These are phyloP conservation scores for Amphipyra tragopoginis DNA, from an alignment of 2,888 invertebrate species.

Conservation along the genomic window DNA sequence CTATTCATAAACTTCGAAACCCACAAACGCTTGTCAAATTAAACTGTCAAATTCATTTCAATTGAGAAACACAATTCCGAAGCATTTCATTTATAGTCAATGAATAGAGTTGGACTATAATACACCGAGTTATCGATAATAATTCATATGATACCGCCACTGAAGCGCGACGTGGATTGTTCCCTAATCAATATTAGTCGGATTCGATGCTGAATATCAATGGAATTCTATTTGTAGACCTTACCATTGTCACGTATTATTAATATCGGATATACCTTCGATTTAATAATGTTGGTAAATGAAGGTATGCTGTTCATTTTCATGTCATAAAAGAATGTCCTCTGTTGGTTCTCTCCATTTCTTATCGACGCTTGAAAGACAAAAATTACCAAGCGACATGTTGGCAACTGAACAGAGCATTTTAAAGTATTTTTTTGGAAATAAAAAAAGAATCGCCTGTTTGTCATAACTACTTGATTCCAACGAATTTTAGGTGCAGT, in stretches of 20 bases:
- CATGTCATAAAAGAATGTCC: no score
- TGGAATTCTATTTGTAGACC: constrained; percentile 35
- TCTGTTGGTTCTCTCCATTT: no score
- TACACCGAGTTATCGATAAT: constrained; percentile 29
- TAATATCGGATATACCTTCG: constrained; percentile 6
- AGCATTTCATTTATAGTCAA: constrained; percentile 4
- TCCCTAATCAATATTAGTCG: constrained; percentile 61
- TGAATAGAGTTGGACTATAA: constrained; percentile 21
- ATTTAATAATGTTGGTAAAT: constrained; percentile 14
- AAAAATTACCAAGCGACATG: no score
- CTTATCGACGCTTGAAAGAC: no score
- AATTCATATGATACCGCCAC: constrained; percentile 52
- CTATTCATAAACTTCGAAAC: constrained; percentile 15
- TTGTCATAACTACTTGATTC: no score
- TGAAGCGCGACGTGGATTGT: constrained; percentile 54
- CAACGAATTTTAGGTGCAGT: no score
- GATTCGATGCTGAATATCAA: constrained; percentile 64
- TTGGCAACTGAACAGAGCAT: no score
- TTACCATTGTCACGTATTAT: constrained; percentile 37
- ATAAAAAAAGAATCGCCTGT: no score
- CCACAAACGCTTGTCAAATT: constrained; percentile 20
- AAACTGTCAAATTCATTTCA: constrained; percentile 23
- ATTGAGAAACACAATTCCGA: constrained; percentile 15
- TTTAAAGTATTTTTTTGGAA: no score
- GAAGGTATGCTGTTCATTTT: no score